These are phyloP conservation scores for Pollenia amentaria DNA, from an alignment of 2,888 invertebrate species.

Conservation along the genomic window DNA sequence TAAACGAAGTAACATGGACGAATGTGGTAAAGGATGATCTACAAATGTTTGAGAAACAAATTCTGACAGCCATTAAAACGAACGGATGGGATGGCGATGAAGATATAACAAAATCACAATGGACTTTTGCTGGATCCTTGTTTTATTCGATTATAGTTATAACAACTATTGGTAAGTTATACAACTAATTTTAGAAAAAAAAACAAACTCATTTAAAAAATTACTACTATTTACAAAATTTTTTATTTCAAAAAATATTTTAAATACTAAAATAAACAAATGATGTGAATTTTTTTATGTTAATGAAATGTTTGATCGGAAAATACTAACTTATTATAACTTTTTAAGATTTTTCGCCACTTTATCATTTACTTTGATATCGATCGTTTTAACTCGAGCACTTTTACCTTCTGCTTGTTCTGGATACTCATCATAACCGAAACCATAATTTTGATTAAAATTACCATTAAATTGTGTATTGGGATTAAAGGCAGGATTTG, in stretches of 20 bases:
- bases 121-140: slow-evolving; percentile 95
- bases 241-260: slow-evolving; percentile 15
- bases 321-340: neutral
- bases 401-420: slow-evolving; percentile 78
- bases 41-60: slow-evolving; percentile 88
- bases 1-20: slow-evolving; percentile 93
- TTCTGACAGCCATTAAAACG: slow-evolving; percentile 93
- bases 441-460: slow-evolving; percentile 61
- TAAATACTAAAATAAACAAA: slow-evolving; percentile 13
- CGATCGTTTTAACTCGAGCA: slow-evolving; percentile 69
- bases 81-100: slow-evolving; percentile 95
- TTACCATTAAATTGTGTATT: slow-evolving; percentile 50
- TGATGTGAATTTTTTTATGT: neutral
- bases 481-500: slow-evolving; percentile 4
- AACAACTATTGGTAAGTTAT: slow-evolving; percentile 93
- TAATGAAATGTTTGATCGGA: neutral
- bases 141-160: slow-evolving; percentile 98
- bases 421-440: slow-evolving; percentile 78
- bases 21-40: slow-evolving; percentile 87
- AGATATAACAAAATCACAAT: slow-evolving; percentile 88
- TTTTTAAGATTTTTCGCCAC: slow-evolving; percentile 77
- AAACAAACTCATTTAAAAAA: neutral
- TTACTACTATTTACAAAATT: slow-evolving; percentile 7
- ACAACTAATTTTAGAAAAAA: neutral
- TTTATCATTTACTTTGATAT: slow-evolving; percentile 78